Evolutionary conservation across 2,113 vertebrate genomes (phyloP).

Genomic region (Grus americana): DNA sequence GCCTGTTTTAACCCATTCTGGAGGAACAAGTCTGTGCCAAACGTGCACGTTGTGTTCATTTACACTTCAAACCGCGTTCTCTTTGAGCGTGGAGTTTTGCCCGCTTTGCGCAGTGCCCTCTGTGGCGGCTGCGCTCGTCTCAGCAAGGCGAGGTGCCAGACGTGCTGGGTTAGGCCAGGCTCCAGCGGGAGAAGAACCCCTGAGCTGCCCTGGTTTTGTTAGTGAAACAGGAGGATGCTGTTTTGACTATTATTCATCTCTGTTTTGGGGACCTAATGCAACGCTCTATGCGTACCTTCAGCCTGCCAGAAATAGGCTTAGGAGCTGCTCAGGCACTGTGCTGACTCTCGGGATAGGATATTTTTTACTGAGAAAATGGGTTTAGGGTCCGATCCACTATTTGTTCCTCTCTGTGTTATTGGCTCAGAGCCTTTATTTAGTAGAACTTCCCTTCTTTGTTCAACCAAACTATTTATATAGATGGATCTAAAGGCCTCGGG

Average conservation of each 20-base stretch:
- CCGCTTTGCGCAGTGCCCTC: not conserved
- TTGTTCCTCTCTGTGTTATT: conserved; percentile 11
- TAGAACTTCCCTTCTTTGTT: conserved; percentile 52
- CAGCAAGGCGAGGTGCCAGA: accelerated
- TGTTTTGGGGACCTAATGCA: not conserved
- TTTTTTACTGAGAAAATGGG: not conserved
- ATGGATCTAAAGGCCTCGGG: not conserved
- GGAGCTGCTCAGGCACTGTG: not conserved
- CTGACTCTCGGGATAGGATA: not conserved
- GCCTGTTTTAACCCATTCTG: not conserved
- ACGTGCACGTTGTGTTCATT: not conserved
- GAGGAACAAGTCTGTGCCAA: not conserved
- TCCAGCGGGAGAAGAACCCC: not conserved
- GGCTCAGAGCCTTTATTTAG: conserved; percentile 36
- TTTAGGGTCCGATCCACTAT: conserved; percentile 9
- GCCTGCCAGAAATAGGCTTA: not conserved
- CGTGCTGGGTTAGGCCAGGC: not conserved
- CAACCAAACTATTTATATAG: conserved; percentile 16
- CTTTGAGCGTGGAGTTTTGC: not conserved
- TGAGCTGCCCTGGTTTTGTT: not conserved
- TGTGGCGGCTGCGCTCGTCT: accelerated
- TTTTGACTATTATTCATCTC: not conserved
- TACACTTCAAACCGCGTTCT: not conserved
- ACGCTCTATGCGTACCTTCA: not conserved
- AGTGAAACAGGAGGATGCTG: not conserved